Percentiles rank a stretch among this genome's conserved stretches.
These are phyloP conservation scores for Microctonus brassicae DNA, from an alignment of 2,888 invertebrate genomes.

Conservation along the genomic window DNA sequence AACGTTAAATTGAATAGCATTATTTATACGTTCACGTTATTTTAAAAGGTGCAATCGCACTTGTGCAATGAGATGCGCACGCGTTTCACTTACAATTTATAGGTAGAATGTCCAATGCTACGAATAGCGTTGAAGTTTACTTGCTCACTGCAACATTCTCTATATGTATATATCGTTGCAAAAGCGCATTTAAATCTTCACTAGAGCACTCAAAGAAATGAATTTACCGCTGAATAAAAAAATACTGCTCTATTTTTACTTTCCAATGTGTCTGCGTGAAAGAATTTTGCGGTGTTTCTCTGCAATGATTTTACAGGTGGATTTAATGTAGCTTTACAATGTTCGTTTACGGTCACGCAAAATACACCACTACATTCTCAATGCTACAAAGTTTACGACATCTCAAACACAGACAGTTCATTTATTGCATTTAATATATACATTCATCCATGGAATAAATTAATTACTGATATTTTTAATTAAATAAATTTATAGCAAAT, in stretches of 20 bases:
- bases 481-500: not conserved
- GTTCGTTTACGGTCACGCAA: slow-evolving; percentile 32
- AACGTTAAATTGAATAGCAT: not conserved
- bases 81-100: not conserved
- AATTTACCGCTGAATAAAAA: slow-evolving; percentile 32
- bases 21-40: not conserved
- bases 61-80: not conserved
- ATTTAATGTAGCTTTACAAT: slow-evolving; percentile 37
- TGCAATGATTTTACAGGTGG: slow-evolving; percentile 37
- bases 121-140: not conserved
- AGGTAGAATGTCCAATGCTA: not conserved
- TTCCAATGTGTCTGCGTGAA: not conserved
- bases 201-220: slow-evolving; percentile 44
- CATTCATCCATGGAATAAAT: too few relatives aligned
- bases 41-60: not conserved
- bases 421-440: not conserved
- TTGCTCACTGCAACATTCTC: not conserved
- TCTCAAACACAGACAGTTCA: not conserved
- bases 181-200: not conserved
- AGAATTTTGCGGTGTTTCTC: slow-evolving; percentile 14
- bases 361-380: not conserved
- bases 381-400: not conserved
- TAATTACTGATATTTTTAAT: too few relatives aligned
- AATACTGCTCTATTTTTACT: slow-evolving; percentile 38
- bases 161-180: not conserved